Evolutionary conservation across 2,113 vertebrate species (phyloP).

Genomic region (Arvicanthis niloticus): DNA sequence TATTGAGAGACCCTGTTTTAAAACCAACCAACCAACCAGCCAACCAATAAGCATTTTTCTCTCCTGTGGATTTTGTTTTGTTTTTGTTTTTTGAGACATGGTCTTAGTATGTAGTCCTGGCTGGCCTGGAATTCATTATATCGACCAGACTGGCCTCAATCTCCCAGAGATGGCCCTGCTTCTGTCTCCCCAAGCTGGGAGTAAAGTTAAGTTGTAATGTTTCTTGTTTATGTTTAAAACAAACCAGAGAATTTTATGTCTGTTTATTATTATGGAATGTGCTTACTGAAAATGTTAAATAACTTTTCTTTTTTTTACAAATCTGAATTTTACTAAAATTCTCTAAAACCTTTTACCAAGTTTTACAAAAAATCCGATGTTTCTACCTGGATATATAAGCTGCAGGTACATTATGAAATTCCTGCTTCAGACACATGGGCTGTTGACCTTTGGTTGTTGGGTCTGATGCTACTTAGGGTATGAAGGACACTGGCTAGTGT

Average conservation of each 20-base stretch:
- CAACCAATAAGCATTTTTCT: neutral
- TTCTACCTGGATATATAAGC: neutral
- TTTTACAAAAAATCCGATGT: conserved; percentile 52
- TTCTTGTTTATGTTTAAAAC: conserved; percentile 42
- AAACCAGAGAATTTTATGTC: conserved; percentile 48
- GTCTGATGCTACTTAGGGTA: neutral
- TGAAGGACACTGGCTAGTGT: neutral
- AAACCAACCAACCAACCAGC: neutral
- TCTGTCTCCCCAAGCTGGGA: neutral
- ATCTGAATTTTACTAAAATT: conserved; percentile 15
- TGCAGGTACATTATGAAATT: neutral
- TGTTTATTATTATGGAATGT: neutral
- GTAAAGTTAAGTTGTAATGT: neutral
- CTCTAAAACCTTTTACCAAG: conserved; percentile 41
- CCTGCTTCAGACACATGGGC: neutral
- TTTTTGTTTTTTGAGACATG: neutral
- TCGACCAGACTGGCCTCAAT: neutral
- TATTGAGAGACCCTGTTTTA: neutral
- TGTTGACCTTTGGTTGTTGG: neutral
- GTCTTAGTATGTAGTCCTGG: neutral
- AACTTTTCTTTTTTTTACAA: neutral
- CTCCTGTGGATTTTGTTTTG: neutral
- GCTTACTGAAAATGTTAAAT: neutral
- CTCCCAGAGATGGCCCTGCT: neutral
- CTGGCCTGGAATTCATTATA: neutral